phyloP scores from a whole-genome alignment of 2,113 vertebrate species.

The Oenanthe oenanthe region DNA sequence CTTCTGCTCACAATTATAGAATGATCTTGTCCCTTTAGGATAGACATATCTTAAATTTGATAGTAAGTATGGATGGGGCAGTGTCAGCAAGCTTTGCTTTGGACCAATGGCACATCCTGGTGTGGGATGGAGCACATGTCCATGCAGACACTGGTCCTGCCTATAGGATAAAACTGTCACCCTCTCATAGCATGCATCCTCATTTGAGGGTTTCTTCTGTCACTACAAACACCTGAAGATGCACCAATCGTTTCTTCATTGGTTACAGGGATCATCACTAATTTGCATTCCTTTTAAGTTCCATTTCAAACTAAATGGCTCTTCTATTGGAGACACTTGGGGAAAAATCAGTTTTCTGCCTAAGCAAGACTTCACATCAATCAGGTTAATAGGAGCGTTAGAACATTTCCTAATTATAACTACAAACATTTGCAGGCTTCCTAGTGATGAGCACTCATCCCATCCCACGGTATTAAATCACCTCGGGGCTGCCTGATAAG shows the following conservation, averaged over 20 bases:
- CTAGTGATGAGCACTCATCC: constrained; percentile 20
- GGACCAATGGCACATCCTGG: neutral
- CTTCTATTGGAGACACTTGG: neutral
- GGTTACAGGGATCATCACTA: neutral
- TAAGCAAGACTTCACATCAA: constrained; percentile 36
- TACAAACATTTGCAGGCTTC: constrained; percentile 47
- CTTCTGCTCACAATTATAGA: neutral
- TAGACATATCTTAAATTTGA: neutral
- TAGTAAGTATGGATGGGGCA: neutral
- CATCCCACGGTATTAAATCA: constrained; percentile 17
- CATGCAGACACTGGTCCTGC: neutral
- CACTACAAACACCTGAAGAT: neutral
- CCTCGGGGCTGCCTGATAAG: neutral
- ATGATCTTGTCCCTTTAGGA: neutral
- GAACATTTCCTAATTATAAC: constrained; percentile 56
- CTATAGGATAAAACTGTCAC: neutral
- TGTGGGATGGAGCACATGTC: fast-evolving
- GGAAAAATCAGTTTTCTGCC: constrained; percentile 20
- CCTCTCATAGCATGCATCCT: neutral
- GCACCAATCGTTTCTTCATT: neutral
- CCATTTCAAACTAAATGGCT: neutral
- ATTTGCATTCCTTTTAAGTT: neutral
- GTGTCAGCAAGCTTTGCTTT: neutral
- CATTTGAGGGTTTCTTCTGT: neutral
- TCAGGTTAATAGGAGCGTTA: constrained; percentile 47